Evolutionary conservation across 2,113 vertebrate species (phyloP).

Genomic region (Anthoscopus minutus): DNA sequence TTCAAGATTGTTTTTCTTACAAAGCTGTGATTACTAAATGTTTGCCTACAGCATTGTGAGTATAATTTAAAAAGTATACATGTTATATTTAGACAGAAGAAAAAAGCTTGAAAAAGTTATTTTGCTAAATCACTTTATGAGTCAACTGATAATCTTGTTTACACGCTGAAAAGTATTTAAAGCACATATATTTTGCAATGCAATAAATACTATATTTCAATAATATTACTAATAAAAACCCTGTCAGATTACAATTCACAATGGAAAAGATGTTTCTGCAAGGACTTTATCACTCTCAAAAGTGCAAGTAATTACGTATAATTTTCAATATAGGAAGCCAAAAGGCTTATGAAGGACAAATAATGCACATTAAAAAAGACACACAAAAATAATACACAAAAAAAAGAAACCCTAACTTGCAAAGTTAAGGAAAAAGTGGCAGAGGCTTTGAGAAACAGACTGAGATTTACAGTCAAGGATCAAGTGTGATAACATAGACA

Average conservation of each 20-base stretch:
- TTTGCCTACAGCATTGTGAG: neutral
- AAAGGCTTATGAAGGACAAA: neutral
- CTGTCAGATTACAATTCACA: neutral
- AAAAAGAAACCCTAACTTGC: neutral
- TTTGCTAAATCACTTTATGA: neutral
- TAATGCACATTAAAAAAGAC: fast-evolving
- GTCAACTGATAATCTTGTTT: neutral
- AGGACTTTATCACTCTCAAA: neutral
- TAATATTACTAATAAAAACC: neutral
- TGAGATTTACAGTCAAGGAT: neutral
- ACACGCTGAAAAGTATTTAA: neutral
- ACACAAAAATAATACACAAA: neutral
- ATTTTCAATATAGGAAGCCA: neutral
- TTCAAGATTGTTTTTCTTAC: neutral
- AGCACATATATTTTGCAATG: neutral
- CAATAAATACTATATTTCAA: no score
- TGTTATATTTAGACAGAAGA: neutral
- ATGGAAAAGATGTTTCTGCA: neutral
- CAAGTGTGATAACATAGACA: neutral
- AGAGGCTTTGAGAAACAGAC: neutral
- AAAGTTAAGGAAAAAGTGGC: neutral
- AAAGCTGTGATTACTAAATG: neutral
- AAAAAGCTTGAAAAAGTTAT: neutral
- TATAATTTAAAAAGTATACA: neutral
- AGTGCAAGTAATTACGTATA: neutral